These are phyloP conservation scores for Nesidiocoris tenuis DNA, from an alignment of 2,888 invertebrate species.

Conservation along the genomic window DNA sequence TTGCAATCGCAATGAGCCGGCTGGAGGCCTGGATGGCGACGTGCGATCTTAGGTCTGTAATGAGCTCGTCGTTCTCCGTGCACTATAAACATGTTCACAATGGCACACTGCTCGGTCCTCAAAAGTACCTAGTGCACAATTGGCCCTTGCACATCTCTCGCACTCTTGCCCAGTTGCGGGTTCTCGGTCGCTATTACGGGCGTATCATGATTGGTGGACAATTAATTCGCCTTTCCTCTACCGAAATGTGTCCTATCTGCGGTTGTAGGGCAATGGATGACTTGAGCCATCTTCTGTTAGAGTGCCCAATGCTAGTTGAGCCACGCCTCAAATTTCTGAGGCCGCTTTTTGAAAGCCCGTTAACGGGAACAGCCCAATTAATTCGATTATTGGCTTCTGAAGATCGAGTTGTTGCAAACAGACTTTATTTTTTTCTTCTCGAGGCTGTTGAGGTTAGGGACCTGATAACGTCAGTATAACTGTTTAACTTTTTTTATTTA, in stretches of 20 bases:
- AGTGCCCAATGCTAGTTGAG: constrained; percentile 12
- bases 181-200: not conserved
- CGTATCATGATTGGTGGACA: not conserved
- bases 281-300: not conserved
- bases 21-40: not conserved
- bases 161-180: constrained; percentile 2
- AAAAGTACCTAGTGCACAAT: not conserved
- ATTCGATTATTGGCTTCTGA: not conserved
- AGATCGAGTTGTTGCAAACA: not conserved
- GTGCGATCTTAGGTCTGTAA: not conserved
- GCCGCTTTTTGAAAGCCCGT: not conserved
- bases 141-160: not conserved
- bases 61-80: not conserved
- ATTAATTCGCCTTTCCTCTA: not conserved
- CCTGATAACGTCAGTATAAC: not conserved
- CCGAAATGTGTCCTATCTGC: not conserved
- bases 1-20: not conserved
- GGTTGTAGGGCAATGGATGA: not conserved
- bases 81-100: not conserved
- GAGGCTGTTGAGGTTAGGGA: not conserved
- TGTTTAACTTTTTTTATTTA: too few species aligned
- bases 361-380: not conserved
- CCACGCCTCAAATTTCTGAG: constrained; percentile 7
- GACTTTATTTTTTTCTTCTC: not conserved
- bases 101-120: not conserved